Evolutionary conservation across 2,797 vertebrate genomes (phyloP).

Genomic region (Micropoecilia bifurca): DNA sequence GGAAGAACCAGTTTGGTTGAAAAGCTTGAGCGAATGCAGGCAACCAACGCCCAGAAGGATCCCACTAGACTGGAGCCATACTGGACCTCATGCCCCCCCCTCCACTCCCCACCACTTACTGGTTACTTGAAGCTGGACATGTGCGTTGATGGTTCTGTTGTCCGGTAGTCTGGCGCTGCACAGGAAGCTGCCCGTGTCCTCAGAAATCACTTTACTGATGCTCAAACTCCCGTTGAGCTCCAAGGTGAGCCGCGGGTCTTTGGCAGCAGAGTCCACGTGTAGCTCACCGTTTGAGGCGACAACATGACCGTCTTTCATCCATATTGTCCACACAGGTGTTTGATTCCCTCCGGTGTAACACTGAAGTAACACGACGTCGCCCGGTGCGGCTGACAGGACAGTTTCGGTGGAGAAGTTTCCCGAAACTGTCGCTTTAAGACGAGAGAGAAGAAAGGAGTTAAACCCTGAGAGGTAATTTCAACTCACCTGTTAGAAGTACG

Average conservation of each 20-base stretch:
- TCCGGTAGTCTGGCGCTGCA: slow-evolving; percentile 74
- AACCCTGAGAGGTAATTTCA: not conserved
- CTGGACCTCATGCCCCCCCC: not conserved
- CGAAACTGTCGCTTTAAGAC: slow-evolving; percentile 43
- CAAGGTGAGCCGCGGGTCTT: slow-evolving; percentile 67
- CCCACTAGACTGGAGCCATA: rapidly evolving
- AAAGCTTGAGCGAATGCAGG: not conserved
- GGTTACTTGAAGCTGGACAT: slow-evolving; percentile 77
- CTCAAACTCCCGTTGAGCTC: slow-evolving; percentile 75
- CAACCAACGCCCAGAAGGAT: not conserved
- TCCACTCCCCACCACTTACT: slow-evolving; percentile 80
- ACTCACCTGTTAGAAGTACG: slow-evolving; percentile 15
- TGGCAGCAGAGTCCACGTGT: rapidly evolving
- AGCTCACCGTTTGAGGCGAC: not conserved
- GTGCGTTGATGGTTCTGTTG: slow-evolving; percentile 42
- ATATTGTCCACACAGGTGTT: slow-evolving; percentile 64
- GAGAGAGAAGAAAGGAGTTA: not conserved
- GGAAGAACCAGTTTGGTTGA: slow-evolving; percentile 61
- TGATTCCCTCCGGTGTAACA: slow-evolving; percentile 72
- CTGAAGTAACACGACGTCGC: slow-evolving; percentile 69
- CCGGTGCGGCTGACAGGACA: slow-evolving; percentile 38
- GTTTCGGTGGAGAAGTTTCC: slow-evolving; percentile 21
- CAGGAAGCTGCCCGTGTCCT: slow-evolving; percentile 85
- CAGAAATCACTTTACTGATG: slow-evolving; percentile 64
- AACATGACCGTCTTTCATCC: slow-evolving; percentile 76